Evolutionary conservation across 2,888 invertebrate species (phyloP), one percentile per base, ranked within the genome.

Genomic region (Capitulum mitella): DNA sequence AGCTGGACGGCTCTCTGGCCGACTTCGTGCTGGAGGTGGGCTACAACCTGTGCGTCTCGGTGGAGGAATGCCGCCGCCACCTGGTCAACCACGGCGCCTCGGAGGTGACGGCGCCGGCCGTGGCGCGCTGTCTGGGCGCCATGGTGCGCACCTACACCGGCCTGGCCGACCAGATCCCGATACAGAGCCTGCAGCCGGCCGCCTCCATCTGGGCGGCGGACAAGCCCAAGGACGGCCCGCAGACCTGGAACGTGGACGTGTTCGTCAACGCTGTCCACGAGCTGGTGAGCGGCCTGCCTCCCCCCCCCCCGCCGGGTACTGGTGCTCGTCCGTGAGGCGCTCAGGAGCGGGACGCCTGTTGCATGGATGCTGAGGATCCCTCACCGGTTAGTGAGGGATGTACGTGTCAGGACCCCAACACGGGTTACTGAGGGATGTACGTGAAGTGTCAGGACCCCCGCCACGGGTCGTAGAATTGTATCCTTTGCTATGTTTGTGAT

Each of bases 181-280:
- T 78, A 6, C 75, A 76, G 43, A 76, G 77, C 58, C 46, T 78
- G 75, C 46, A 70, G 58, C 34, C 78, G 32, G 78, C 70, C 12
- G 77, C 76, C 22, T 70, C 61, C 64, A 43, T 75, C 43, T 77
- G 80, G 61, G 80, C 77, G 29, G 79, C 77, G 54, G 79, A 80
- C 48, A 37, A 79, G 34, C 40, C 80, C 32, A 77, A 78, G 5
- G 78, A 81, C 34, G 82, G 81, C 77, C 89, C 86, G 85, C 90
- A 85, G 64, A 89, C 92, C 5, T 98, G 98, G 98, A 97, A 97
- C 85, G 91, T 95, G 22, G 97, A 98, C 84, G 90, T 95, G 79
- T 97, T 98, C 85, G 92, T 97, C 64, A 93, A 94, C 85, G 92
- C 94, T n/a, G 87, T 97, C 43, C 94, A 95, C 85, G 97, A 97